These are phyloP conservation scores for Ophonus ardosiacus DNA, from an alignment of 2,888 invertebrate species.

Conservation along the genomic window DNA sequence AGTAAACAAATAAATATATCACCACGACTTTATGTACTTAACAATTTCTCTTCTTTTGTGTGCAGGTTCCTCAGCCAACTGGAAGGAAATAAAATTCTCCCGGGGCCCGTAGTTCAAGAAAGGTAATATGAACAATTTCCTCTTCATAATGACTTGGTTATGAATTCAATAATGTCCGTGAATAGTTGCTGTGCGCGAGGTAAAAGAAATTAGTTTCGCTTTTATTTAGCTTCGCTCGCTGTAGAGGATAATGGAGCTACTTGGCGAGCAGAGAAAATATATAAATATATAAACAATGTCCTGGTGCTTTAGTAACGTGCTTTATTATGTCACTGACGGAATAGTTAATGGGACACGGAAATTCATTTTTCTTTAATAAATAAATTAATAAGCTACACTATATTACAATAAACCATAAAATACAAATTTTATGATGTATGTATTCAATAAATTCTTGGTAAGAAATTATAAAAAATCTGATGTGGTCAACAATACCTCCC, in stretches of 20 bases:
- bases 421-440: too few species aligned
- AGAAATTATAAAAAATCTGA: too few species aligned
- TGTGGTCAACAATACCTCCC: too few species aligned
- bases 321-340: conserved; percentile 13
- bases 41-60: not conserved
- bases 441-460: too few species aligned
- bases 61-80: not conserved
- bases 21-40: too few species aligned
- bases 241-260: not conserved
- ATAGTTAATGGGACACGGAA: conserved; percentile 1
- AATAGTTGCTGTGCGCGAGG: conserved; percentile 18
- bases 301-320: not conserved
- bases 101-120: conserved; percentile 2
- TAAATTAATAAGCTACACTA: too few species aligned
- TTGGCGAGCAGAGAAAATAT: not conserved
- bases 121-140: conserved; percentile 48
- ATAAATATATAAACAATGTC: conserved; percentile 23
- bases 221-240: conserved; percentile 9
- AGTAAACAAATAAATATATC: too few species aligned
- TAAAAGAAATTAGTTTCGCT: conserved; percentile 46
- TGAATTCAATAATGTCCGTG: conserved; percentile 53
- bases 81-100: conserved; percentile 14
- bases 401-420: too few species aligned
- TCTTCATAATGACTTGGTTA: conserved; percentile 49
- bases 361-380: conserved; percentile 3